These are phyloP conservation scores for Psammodynastes pulverulentus DNA, from an alignment of 2,113 vertebrate species.

Conservation along the genomic window DNA sequence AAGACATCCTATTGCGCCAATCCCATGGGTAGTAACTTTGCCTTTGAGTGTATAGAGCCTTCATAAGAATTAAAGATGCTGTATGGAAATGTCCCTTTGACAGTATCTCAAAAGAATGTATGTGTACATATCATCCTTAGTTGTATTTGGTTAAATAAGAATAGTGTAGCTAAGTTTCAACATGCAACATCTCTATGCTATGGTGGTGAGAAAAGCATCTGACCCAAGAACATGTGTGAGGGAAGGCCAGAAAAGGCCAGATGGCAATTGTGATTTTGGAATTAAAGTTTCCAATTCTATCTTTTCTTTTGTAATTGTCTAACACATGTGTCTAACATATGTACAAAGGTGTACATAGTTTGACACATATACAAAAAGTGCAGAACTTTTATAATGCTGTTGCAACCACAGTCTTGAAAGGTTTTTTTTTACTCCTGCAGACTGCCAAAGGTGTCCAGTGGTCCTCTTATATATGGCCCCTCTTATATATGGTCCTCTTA, in stretches of 20 bases:
- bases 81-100: background rate
- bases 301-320: background rate
- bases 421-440: background rate
- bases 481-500: background rate
- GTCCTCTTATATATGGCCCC: background rate
- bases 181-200: background rate
- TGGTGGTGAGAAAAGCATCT: background rate
- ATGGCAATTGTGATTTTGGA: background rate
- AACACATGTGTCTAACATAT: background rate
- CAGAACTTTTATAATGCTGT: background rate
- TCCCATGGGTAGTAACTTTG: conserved; percentile 32
- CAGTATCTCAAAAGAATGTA: background rate
- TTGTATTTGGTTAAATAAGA: background rate
- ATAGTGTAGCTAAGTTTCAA: background rate
- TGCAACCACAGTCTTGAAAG: background rate
- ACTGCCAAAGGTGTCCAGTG: background rate
- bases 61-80: background rate
- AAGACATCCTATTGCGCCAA: conserved; percentile 22
- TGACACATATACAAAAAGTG: background rate
- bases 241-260: background rate
- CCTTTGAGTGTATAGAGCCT: conserved; percentile 4
- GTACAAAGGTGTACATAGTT: background rate
- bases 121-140: background rate
- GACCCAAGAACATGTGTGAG: background rate
- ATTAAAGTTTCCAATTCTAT: background rate